Base-by-base conservation (phyloP, 2,888 invertebrate genomes). In the Clusia tigrina region DNA sequence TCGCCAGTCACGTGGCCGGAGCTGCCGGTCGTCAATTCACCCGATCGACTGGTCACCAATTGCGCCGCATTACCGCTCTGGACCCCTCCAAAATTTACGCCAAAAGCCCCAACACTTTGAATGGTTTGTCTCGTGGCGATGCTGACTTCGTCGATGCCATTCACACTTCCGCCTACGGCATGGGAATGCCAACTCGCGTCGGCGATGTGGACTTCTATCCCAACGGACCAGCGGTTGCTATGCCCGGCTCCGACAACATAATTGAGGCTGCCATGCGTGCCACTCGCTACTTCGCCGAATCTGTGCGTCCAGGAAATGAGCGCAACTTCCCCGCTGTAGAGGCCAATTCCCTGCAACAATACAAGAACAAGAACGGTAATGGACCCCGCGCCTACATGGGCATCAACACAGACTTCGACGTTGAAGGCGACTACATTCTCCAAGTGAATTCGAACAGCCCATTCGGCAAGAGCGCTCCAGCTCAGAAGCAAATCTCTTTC, bases 181-280 rank as follows among this genome's bases (percentile, higher is more conserved):
- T 78, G 73, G 81, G 79, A 26, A 78, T 73, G n/a, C 38, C 60
- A 3, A 58, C 64, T 10, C 74, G 79, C 2, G 66, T 71, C 17
- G 83, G 76, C 61, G 78, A 83, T 70, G 76, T 76, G 55, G 84
- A 83, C 60, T 83, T 82, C 73, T 83, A 74, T 61, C 81, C 82
- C 51, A 82, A 83, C 61, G 82, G 80, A 37, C 78, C 77, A 3
- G 61, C 68, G 9, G 54, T 67, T 20, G 69, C 69, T 52, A 77
- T 74, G 6, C 78, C 82, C 52, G 83, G 81, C 3, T 74, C 81
- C 23, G 67, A 71, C 12, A 79, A 80, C 38, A 73, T 82, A 23
- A 62, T 83, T 10, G 79, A 81, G 62, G 79, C 83, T 37, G 67
- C 79, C n/a, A 68, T 80, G 67, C 77, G 77, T 2, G 77, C 83